Conservation (phyloP, 1,140 invertebrate species). For the Diachasma alloeum region DNA sequence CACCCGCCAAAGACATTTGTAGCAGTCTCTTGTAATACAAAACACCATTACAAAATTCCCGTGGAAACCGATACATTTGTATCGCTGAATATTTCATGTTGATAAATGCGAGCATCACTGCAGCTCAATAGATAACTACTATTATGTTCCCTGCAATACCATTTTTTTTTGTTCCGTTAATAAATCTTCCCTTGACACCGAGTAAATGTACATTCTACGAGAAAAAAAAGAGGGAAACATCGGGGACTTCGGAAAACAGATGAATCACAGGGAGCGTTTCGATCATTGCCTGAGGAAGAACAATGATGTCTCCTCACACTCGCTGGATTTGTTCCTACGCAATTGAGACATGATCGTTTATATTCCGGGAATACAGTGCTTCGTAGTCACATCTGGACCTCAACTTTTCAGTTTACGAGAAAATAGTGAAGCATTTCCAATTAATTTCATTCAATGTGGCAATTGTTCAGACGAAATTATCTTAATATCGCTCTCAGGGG, state of each 20-base stretch:
- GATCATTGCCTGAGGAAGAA: neutral
- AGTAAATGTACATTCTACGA: neutral
- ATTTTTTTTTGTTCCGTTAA: neutral
- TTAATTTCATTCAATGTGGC: too few species aligned
- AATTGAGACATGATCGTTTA: constrained; percentile 53
- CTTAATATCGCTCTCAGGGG: too few species aligned
- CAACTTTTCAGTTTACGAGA: neutral
- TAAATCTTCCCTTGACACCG: neutral
- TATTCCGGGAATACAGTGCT: constrained; percentile 53
- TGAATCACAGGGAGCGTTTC: neutral
- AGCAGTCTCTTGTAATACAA: neutral
- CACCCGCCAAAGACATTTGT: neutral
- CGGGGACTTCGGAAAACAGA: neutral
- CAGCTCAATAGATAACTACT: neutral
- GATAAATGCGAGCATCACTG: neutral
- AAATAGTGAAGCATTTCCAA: too few species aligned
- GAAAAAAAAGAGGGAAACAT: neutral
- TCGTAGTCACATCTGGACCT: constrained; percentile 33
- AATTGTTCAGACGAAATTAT: too few species aligned
- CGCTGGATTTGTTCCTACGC: constrained; percentile 52
- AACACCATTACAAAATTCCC: neutral
- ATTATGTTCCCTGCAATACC: neutral
- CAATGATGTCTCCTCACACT: neutral
- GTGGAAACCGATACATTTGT: neutral
- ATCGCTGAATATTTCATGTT: neutral